Conservation (phyloP, 2,888 invertebrate species). For the Pseudanteris insignis region DNA sequence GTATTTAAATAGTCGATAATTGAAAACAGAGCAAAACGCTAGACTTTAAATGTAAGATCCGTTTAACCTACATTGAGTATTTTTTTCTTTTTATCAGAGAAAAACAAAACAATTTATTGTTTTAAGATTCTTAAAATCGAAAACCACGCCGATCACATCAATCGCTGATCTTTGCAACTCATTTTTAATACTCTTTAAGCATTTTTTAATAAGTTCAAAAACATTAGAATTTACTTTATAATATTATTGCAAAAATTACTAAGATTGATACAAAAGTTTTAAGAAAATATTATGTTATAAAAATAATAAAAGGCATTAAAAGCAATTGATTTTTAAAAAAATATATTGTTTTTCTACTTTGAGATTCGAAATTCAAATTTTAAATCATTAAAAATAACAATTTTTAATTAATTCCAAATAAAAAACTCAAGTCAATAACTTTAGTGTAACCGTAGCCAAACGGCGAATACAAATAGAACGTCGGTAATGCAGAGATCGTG, state of each 20-base stretch:
- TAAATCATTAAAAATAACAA: too few relatives aligned
- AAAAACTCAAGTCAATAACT: constrained; percentile 8
- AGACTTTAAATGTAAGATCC: constrained; percentile 3
- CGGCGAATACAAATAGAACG: constrained; percentile 8
- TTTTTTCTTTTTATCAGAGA: neutral
- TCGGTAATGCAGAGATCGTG: constrained; percentile 19
- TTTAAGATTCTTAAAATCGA: neutral
- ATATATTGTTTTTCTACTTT: too few relatives aligned
- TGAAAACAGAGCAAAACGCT: constrained; percentile 21
- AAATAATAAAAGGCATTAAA: too few relatives aligned
- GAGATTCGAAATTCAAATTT: too few relatives aligned
- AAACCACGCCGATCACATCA: constrained; percentile 19
- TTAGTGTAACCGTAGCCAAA: constrained; percentile 5
- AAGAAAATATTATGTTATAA: too few relatives aligned
- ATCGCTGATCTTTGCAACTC: constrained; percentile 6
- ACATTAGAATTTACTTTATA: too few relatives aligned
- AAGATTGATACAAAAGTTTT: too few relatives aligned
- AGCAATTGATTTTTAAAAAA: too few relatives aligned
- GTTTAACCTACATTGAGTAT: constrained; percentile 8
- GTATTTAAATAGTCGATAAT: constrained; percentile 28
- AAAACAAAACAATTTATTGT: too few relatives aligned
- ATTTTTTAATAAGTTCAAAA: too few relatives aligned
- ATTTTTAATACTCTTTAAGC: too few relatives aligned
- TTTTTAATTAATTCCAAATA: constrained; percentile 12
- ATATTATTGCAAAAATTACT: too few relatives aligned